phyloP scores from a whole-genome alignment of 2,888 invertebrate genomes.

The Heliconius ismenius region DNA sequence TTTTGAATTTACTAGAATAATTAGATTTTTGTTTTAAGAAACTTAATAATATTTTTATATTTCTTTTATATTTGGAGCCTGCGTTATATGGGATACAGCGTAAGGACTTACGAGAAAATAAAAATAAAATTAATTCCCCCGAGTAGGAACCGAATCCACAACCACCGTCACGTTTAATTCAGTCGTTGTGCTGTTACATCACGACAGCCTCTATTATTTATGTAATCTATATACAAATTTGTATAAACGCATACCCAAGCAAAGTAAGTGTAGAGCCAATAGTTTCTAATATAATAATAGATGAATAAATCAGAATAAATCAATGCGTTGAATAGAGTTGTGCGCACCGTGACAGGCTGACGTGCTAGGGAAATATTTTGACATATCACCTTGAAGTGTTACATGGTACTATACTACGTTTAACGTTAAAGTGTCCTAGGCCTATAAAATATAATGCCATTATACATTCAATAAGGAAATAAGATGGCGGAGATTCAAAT shows the following conservation, averaged over 20 bases:
- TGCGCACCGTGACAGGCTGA: conserved; percentile 38
- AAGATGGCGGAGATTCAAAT: not conserved
- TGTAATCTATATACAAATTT: too few species aligned
- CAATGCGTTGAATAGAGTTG: conserved; percentile 34
- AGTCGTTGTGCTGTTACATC: too few species aligned
- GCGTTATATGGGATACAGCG: too few species aligned
- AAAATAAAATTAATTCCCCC: too few species aligned
- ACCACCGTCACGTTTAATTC: too few species aligned
- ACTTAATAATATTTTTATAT: not conserved
- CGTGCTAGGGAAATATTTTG: conserved; percentile 43
- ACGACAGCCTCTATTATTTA: too few species aligned
- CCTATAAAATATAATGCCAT: conserved; percentile 23
- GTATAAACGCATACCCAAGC: not conserved
- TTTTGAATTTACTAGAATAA: conserved; percentile 15
- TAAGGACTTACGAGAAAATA: too few species aligned
- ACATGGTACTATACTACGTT: not conserved
- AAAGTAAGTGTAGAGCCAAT: not conserved
- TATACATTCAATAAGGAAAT: conserved; percentile 10
- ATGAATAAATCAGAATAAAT: conserved; percentile 22
- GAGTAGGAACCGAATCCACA: too few species aligned
- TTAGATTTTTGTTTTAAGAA: not conserved
- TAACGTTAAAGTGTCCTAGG: conserved; percentile 13
- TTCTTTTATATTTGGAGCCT: too few species aligned
- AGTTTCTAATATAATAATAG: conserved; percentile 10
- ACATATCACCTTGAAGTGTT: conserved; percentile 43